These are phyloP conservation scores for Pollimyrus isidori DNA, from an alignment of 2,113 vertebrate genomes.

Conservation along the genomic window DNA sequence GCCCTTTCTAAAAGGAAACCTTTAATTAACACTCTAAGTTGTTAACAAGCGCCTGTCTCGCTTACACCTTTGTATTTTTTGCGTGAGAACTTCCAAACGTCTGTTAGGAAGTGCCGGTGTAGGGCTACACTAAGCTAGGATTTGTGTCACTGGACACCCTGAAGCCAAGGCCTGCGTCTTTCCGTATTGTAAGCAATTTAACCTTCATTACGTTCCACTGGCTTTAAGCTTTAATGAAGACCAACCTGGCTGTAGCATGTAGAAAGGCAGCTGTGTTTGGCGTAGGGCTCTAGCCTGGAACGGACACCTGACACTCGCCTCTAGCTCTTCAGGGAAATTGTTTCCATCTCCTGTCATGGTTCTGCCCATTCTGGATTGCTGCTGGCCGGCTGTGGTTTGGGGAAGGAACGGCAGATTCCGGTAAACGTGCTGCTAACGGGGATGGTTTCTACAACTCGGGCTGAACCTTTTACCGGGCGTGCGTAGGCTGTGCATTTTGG, in stretches of 20 bases:
- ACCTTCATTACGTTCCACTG: not conserved
- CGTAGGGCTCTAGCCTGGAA: not conserved
- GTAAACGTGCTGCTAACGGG: conserved; percentile 10
- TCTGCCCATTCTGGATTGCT: not conserved
- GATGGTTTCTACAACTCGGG: not conserved
- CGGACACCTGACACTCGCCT: not conserved
- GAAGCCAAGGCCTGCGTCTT: not conserved
- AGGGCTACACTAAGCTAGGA: not conserved
- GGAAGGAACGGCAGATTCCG: not conserved
- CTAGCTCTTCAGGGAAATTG: not conserved
- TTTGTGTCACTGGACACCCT: not conserved
- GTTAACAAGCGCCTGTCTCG: not conserved
- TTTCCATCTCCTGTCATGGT: not conserved
- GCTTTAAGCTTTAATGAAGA: not conserved
- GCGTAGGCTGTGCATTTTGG: conserved; percentile 16
- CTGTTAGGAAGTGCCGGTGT: not conserved
- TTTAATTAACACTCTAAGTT: not conserved
- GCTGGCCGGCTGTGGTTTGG: not conserved
- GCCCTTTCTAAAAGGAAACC: not conserved
- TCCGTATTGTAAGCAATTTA: not conserved
- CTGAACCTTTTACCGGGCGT: not conserved
- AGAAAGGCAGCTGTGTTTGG: not conserved
- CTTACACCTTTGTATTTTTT: not conserved
- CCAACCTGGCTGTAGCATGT: not conserved
- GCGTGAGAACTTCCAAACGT: not conserved